phyloP scores from a whole-genome alignment of 1,140 invertebrate species.

The Uloborus diversus region DNA sequence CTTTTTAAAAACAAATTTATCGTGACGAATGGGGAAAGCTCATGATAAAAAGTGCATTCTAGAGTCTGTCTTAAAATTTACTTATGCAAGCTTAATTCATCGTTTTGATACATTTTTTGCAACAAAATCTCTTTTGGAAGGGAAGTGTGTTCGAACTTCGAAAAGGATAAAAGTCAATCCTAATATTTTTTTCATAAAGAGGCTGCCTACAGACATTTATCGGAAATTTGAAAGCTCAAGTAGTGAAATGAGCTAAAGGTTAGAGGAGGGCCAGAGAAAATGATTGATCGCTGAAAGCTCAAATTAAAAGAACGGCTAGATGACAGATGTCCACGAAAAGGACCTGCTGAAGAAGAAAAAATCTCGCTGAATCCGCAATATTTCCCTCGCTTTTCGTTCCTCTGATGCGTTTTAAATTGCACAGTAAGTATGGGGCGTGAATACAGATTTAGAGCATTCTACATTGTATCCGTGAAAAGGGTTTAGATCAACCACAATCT shows the following conservation, averaged over 20 bases:
- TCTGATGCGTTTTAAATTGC: constrained; percentile 33
- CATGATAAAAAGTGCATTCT: too few relatives aligned
- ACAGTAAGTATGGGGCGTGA: not conserved
- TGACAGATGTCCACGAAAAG: constrained; percentile 31
- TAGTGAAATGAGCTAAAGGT: too few relatives aligned
- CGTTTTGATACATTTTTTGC: too few relatives aligned
- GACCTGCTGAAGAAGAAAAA: not conserved
- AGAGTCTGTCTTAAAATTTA: too few relatives aligned
- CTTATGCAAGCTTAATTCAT: too few relatives aligned
- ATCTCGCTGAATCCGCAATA: constrained; percentile 16
- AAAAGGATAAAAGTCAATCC: too few relatives aligned
- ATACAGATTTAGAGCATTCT: not conserved
- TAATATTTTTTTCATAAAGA: too few relatives aligned
- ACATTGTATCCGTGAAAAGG: not conserved
- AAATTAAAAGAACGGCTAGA: constrained; percentile 35
- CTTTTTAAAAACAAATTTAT: too few relatives aligned
- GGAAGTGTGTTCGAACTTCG: too few relatives aligned
- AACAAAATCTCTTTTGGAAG: too few relatives aligned
- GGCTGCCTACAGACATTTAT: not conserved
- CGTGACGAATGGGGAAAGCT: too few relatives aligned
- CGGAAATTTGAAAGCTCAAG: not conserved
- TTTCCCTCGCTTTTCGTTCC: constrained; percentile 16
- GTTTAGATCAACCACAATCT: not conserved
- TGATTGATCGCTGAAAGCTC: constrained; percentile 20
- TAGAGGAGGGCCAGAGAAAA: not conserved